Percentiles rank a stretch among this genome's conserved stretches.
These are phyloP conservation scores for Halocaridina rubra DNA, from an alignment of 2,888 invertebrate genomes.

Conservation along the genomic window DNA sequence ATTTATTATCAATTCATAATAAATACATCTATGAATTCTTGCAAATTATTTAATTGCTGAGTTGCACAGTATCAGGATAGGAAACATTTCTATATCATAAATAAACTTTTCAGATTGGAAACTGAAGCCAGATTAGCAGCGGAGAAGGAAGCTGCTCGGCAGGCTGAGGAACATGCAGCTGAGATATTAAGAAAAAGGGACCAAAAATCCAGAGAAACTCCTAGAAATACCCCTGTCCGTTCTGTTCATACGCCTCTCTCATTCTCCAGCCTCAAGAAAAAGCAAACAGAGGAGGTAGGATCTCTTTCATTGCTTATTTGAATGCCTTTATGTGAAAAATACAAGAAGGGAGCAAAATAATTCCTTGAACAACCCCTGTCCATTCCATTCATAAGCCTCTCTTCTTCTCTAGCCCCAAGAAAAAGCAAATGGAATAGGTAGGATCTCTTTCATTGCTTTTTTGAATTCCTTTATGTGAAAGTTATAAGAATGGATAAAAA, in stretches of 20 bases:
- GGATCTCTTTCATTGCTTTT: too few species aligned
- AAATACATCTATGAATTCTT: too few species aligned
- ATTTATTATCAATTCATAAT: too few species aligned
- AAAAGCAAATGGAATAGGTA: not conserved
- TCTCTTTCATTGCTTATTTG: too few species aligned
- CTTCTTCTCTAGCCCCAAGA: not conserved
- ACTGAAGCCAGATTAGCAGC: conserved; percentile 51
- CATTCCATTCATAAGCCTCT: conserved; percentile 2
- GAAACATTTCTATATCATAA: too few species aligned
- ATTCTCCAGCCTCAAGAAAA: not conserved
- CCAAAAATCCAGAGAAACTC: conserved; percentile 7
- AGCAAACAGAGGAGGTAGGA: not conserved
- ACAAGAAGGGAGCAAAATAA: conserved; percentile 9
- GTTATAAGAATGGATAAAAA: conserved; percentile 6
- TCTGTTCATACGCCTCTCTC: conserved; percentile 6
- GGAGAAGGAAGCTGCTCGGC: conserved; percentile 45
- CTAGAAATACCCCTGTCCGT: conserved; percentile 9
- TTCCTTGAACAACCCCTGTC: conserved; percentile 3
- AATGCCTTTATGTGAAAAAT: too few species aligned
- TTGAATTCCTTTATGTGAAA: too few species aligned
- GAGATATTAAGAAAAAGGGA: conserved; percentile 36
- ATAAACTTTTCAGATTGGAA: conserved; percentile 54
- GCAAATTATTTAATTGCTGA: too few species aligned
- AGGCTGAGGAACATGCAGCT: conserved; percentile 50
- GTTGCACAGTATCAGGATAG: too few species aligned